These are phyloP conservation scores for Melinaea menophilus DNA, from an alignment of 2,888 invertebrate genomes.

Conservation along the genomic window DNA sequence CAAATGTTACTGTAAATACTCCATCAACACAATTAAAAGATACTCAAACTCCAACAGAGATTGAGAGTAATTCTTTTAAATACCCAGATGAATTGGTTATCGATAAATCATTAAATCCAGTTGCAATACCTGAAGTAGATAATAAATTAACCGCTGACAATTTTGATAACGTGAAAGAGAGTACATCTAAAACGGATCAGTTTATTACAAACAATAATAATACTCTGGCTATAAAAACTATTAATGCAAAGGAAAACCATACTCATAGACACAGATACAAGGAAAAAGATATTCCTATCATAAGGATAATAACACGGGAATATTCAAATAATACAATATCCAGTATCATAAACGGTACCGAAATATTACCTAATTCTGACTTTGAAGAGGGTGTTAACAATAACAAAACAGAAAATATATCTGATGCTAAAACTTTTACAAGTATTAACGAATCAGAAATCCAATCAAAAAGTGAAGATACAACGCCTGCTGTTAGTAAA, in stretches of 20 bases:
- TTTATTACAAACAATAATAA: no score
- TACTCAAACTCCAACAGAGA: no score
- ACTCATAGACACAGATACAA: conserved; percentile 9
- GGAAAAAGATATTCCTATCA: conserved; percentile 39
- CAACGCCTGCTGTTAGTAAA: background rate
- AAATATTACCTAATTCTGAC: conserved; percentile 40
- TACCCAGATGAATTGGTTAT: no score
- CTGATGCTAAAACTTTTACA: background rate
- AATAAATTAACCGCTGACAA: no score
- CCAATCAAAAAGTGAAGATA: background rate
- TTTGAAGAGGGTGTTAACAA: conserved; percentile 26
- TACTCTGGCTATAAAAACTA: no score
- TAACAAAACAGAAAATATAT: conserved; percentile 6
- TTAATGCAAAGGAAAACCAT: background rate
- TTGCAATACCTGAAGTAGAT: no score
- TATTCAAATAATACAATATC: conserved; percentile 38
- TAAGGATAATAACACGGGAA: conserved; percentile 43
- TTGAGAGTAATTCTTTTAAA: no score
- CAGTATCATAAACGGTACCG: conserved; percentile 40
- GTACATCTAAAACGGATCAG: no score
- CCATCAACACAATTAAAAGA: no score
- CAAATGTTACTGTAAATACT: no score
- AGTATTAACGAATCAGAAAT: background rate
- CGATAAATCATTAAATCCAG: no score
- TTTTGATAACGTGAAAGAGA: no score